phyloP scores from a whole-genome alignment of 2,888 invertebrate genomes.

The Ditula angustiorana region DNA sequence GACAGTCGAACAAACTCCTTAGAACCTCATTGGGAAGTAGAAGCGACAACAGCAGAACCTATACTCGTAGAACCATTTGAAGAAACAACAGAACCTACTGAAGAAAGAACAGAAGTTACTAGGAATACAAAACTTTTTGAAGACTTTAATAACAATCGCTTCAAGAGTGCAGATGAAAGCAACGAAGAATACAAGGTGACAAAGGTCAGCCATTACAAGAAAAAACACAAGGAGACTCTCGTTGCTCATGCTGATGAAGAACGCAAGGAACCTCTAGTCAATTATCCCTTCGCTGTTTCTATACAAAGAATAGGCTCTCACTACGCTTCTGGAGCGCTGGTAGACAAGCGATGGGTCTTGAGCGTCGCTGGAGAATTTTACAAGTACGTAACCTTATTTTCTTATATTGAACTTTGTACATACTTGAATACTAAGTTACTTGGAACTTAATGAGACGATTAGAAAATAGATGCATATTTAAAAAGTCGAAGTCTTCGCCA shows the following conservation, averaged over 20 bases:
- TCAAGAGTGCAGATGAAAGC: not conserved
- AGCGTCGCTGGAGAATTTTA: slow-evolving; percentile 69
- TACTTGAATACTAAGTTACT: no score
- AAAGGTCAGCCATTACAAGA: not conserved
- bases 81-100: not conserved
- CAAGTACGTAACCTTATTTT: slow-evolving; percentile 53
- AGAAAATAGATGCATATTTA: no score
- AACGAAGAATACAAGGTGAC: not conserved
- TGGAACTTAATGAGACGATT: no score
- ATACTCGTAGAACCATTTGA: not conserved
- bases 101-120: not conserved
- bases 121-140: not conserved
- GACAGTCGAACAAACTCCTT: not conserved
- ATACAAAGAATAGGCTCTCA: slow-evolving; percentile 71
- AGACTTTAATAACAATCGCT: not conserved
- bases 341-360: slow-evolving; percentile 68
- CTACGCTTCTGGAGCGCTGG: slow-evolving; percentile 68
- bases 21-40: not conserved
- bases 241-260: not conserved
- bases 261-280: slow-evolving; percentile 45
- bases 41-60: not conserved
- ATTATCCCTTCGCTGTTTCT: slow-evolving; percentile 70
- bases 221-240: not conserved
- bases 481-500: no score
- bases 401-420: no score